A percentile compares a stretch with the other conserved stretches of the same genome.
These are phyloP conservation scores for Scaeva pyrastri DNA, from an alignment of 2,888 invertebrate species.

Conservation along the genomic window DNA sequence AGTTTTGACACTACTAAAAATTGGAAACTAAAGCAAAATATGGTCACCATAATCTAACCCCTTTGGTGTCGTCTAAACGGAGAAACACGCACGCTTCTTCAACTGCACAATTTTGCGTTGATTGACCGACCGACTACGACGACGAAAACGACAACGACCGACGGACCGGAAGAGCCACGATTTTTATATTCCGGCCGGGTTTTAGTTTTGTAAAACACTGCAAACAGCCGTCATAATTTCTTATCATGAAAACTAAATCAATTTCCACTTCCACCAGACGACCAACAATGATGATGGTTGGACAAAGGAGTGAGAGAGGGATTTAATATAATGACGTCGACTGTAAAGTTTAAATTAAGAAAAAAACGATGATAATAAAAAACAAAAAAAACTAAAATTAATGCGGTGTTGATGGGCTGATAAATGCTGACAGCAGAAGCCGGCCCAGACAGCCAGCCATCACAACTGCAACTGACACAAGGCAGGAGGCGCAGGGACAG, in stretches of 20 bases:
- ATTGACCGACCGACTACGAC: constrained; percentile 38
- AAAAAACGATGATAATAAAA: constrained; percentile 17
- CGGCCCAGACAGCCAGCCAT: constrained; percentile 22
- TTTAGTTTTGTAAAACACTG: constrained; percentile 40
- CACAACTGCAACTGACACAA: background rate
- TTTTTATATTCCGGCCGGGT: constrained; percentile 32
- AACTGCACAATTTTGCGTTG: constrained; percentile 23
- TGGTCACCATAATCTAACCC: constrained; percentile 23
- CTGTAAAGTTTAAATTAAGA: constrained; percentile 19
- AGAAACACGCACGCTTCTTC: constrained; percentile 43
- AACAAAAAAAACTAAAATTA: constrained; percentile 39
- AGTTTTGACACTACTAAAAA: no score
- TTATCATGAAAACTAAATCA: constrained; percentile 68
- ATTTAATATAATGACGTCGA: constrained; percentile 27
- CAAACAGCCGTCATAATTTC: constrained; percentile 47
- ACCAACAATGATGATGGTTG: constrained; percentile 8
- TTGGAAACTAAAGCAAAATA: background rate
- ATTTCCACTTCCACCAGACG: constrained; percentile 27
- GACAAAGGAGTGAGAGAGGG: background rate
- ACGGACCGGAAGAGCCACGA: constrained; percentile 48
- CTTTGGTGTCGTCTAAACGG: background rate
- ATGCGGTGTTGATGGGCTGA: constrained; percentile 72
- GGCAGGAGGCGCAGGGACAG: constrained; percentile 19
- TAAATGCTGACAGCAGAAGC: constrained; percentile 66
- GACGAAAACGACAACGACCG: background rate